Evolutionary conservation across 2,113 vertebrate genomes (phyloP).

Genomic region (Scatophagus argus): DNA sequence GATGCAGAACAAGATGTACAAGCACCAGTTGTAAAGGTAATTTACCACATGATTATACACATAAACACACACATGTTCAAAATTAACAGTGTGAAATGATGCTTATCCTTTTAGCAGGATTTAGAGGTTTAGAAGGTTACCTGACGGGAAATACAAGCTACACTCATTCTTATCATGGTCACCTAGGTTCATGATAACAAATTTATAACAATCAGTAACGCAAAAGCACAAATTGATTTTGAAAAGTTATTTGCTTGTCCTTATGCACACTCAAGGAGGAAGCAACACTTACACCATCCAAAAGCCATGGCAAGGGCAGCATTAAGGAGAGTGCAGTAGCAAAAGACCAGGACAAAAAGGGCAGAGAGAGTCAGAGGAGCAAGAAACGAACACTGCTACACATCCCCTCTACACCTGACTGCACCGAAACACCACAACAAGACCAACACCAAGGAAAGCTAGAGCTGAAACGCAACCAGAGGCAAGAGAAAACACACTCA

Average conservation of each 20-base stretch:
- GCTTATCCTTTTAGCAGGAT: not conserved
- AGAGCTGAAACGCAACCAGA: constrained; percentile 61
- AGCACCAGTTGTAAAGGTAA: constrained; percentile 76
- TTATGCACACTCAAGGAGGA: constrained; percentile 68
- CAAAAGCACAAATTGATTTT: not conserved
- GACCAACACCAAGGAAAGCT: constrained; percentile 24
- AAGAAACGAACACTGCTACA: not conserved
- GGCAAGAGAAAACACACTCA: constrained; percentile 71
- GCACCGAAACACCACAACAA: constrained; percentile 42
- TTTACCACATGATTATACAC: not conserved
- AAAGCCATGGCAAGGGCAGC: constrained; percentile 24
- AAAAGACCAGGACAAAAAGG: constrained; percentile 53
- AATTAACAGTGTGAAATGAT: not conserved
- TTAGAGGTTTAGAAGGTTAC: not conserved
- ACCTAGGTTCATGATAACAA: not conserved
- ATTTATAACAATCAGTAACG: not conserved
- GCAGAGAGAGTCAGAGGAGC: constrained; percentile 67
- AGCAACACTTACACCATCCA: constrained; percentile 29
- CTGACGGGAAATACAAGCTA: not conserved
- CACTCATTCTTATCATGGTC: not conserved
- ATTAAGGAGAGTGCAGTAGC: constrained; percentile 64
- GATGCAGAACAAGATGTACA: constrained; percentile 43
- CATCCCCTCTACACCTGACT: constrained; percentile 13
- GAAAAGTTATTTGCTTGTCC: constrained; percentile 11
- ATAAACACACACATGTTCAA: not conserved